A percentile compares a stretch with the other conserved stretches of the same genome.
Conservation (phyloP, 2,113 vertebrate species). For the Thamnaconus septentrionalis region DNA sequence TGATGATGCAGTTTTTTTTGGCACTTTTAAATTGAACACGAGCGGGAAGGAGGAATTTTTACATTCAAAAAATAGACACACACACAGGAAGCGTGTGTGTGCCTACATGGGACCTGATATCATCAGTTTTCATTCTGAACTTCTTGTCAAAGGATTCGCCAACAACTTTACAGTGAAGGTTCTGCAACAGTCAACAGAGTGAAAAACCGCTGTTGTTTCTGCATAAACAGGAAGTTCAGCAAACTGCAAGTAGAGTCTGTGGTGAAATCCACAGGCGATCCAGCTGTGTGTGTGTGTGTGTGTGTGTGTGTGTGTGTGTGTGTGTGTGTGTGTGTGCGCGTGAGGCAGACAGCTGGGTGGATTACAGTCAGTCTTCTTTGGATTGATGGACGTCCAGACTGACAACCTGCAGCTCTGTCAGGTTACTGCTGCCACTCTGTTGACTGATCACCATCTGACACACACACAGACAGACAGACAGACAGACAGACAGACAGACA, state of each 20-base stretch:
- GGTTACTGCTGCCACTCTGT: constrained; percentile 86
- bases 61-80: too few relatives aligned
- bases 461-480: constrained; percentile 1
- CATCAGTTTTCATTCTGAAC: neutral
- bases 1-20: too few relatives aligned
- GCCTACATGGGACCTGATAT: too few relatives aligned
- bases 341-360: too few relatives aligned
- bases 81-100: too few relatives aligned
- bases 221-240: constrained; percentile 1
- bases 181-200: too few relatives aligned
- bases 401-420: constrained; percentile 94
- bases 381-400: constrained; percentile 88
- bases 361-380: constrained; percentile 83
- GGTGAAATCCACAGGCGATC: neutral
- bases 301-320: too few relatives aligned
- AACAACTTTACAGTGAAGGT: too few relatives aligned
- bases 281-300: neutral
- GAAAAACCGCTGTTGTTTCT: neutral
- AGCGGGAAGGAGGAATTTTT: too few relatives aligned
- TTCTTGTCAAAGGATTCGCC: neutral
- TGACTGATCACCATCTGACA: constrained; percentile 93
- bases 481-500: neutral
- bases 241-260: constrained; percentile 3
- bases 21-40: too few relatives aligned
- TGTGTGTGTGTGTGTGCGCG: too few relatives aligned